Conservation (phyloP, 2,797 vertebrate species). For the Megalops cyprinoides region DNA sequence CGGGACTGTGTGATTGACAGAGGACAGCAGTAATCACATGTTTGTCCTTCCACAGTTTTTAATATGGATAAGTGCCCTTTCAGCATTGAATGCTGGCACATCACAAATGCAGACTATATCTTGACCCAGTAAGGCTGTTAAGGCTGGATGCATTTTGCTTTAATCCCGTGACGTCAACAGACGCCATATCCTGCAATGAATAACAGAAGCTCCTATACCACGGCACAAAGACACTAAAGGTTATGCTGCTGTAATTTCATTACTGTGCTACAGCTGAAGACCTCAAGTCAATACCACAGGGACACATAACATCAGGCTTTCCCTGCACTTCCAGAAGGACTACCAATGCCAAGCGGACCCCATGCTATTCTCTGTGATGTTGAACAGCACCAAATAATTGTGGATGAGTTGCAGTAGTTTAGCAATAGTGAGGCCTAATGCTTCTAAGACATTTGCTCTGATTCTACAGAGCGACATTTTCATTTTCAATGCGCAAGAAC, state of each 20-base stretch:
- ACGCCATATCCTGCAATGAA: neutral
- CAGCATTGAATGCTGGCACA: neutral
- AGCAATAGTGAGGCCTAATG: neutral
- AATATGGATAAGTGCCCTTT: neutral
- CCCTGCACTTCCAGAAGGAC: neutral
- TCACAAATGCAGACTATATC: neutral
- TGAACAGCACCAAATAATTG: neutral
- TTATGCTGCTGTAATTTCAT: slow-evolving; percentile 14
- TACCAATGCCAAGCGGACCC: neutral
- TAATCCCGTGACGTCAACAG: neutral
- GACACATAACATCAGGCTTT: neutral
- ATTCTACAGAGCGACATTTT: slow-evolving; percentile 22
- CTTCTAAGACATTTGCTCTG: neutral
- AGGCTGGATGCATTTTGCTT: neutral
- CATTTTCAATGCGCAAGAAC: slow-evolving; percentile 29
- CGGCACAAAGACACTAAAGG: neutral
- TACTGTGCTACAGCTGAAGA: neutral
- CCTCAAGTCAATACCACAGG: slow-evolving; percentile 3
- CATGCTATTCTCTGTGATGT: neutral
- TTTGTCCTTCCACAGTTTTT: neutral
- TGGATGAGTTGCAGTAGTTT: neutral
- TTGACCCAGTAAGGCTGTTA: neutral
- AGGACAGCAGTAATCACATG: neutral
- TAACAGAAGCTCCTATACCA: neutral
- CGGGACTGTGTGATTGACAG: neutral